These are phyloP conservation scores for Nyctereutes procyonoides DNA, from an alignment of 2,113 vertebrate genomes.

Conservation along the genomic window DNA sequence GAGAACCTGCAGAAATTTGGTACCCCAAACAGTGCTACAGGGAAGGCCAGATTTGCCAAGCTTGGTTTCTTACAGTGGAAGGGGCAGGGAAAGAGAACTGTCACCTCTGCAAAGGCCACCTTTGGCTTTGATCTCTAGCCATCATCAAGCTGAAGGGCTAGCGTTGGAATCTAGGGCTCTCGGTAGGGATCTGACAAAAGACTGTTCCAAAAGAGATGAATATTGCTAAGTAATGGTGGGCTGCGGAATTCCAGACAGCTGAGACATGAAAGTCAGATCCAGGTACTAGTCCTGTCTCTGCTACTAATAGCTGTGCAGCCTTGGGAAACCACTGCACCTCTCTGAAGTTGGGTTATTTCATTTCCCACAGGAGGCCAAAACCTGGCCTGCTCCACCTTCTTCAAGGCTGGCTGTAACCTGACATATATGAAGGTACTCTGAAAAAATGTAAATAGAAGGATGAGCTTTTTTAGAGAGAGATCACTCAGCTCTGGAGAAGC, in stretches of 20 bases:
- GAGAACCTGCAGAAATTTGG: not conserved
- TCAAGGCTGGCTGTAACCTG: not conserved
- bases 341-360: not conserved
- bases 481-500: not conserved
- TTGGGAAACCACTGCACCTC: not conserved
- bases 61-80: rapidly evolving
- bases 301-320: not conserved
- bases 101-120: not conserved
- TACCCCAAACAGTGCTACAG: not conserved
- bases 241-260: not conserved
- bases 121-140: not conserved
- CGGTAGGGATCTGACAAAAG: not conserved
- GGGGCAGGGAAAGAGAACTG: not conserved
- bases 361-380: not conserved
- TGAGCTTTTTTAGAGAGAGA: not conserved
- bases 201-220: not conserved
- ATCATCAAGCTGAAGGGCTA: not conserved
- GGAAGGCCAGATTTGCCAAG: not conserved
- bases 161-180: not conserved
- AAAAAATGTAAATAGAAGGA: not conserved
- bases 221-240: not conserved
- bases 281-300: not conserved
- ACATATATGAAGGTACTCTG: not conserved
- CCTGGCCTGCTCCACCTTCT: not conserved
- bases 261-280: not conserved